Conservation (phyloP, 2,113 vertebrate genomes). For the Brachyistius frenatus region DNA sequence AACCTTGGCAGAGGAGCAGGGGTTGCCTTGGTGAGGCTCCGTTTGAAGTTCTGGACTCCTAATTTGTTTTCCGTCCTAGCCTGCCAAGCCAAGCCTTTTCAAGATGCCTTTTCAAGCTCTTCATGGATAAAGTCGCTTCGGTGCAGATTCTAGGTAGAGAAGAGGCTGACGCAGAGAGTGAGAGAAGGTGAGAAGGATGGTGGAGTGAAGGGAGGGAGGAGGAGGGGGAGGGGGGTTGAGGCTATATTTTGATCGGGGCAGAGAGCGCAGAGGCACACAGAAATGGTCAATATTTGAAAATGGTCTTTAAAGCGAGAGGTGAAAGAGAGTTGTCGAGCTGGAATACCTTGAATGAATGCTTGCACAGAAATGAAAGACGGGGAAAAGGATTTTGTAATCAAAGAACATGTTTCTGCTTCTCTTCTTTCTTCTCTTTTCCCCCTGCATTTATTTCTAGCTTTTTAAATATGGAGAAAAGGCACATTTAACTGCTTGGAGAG, state of each 20-base stretch:
- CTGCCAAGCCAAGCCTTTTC: slow-evolving; percentile 54
- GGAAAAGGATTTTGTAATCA: not conserved
- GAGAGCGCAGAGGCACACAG: not conserved
- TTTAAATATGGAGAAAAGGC: not conserved
- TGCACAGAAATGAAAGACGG: not conserved
- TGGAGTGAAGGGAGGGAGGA: not conserved
- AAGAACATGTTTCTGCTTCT: not conserved
- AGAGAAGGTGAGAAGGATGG: not conserved
- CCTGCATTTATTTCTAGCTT: not conserved
- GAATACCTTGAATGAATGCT: not conserved
- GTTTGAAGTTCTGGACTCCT: slow-evolving; percentile 66
- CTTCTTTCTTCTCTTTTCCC: too few species aligned
- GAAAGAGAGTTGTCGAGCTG: not conserved
- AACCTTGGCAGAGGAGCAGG: slow-evolving; percentile 49
- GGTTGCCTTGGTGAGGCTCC: slow-evolving; percentile 62
- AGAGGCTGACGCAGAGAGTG: slow-evolving; percentile 1
- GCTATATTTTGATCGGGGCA: not conserved
- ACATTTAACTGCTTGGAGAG: too few species aligned
- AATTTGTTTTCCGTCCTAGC: slow-evolving; percentile 59
- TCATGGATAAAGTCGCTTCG: slow-evolving; percentile 1
- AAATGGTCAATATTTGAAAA: not conserved
- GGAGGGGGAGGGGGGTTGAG: not conserved
- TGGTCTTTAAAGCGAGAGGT: not conserved
- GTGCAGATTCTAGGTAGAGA: slow-evolving; percentile 4
- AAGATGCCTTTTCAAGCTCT: slow-evolving; percentile 56